Evolutionary conservation across 2,888 invertebrate genomes (phyloP).

Genomic region (Drosophila borealis): DNA sequence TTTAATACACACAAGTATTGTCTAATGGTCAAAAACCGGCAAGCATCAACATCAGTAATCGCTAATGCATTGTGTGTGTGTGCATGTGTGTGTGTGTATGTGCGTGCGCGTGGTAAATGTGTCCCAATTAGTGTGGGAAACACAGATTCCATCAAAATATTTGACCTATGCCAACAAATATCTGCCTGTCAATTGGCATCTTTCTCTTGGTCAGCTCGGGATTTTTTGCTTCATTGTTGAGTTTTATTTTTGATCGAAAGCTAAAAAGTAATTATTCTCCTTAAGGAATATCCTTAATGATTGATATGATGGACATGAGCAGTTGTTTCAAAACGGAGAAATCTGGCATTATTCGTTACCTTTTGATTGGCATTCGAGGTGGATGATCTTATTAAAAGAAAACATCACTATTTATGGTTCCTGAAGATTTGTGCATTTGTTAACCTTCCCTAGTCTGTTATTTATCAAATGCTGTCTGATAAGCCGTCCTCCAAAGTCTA

Average conservation of each 20-base stretch:
- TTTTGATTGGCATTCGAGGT: too few species aligned
- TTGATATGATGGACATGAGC: too few species aligned
- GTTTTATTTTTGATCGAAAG: neutral
- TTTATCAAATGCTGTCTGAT: too few species aligned
- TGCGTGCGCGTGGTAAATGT: conserved; percentile 9
- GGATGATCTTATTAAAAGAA: too few species aligned
- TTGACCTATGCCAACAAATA: neutral
- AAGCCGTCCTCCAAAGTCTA: too few species aligned
- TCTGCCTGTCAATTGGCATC: neutral
- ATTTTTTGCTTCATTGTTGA: neutral
- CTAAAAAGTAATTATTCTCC: neutral
- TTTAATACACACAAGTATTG: conserved; percentile 44
- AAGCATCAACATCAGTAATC: conserved; percentile 23
- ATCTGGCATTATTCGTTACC: too few species aligned
- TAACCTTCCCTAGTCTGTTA: too few species aligned
- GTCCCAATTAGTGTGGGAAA: conserved; percentile 55
- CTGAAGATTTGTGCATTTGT: too few species aligned
- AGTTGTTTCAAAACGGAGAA: too few species aligned
- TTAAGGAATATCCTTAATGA: neutral
- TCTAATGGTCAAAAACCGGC: conserved; percentile 36
- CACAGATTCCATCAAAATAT: conserved; percentile 9
- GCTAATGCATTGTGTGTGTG: neutral
- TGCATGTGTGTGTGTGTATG: neutral
- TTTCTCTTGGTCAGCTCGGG: neutral
- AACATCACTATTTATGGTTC: too few species aligned